Conservation (phyloP, 2,797 vertebrate species). For the Notamacropus eugenii region DNA sequence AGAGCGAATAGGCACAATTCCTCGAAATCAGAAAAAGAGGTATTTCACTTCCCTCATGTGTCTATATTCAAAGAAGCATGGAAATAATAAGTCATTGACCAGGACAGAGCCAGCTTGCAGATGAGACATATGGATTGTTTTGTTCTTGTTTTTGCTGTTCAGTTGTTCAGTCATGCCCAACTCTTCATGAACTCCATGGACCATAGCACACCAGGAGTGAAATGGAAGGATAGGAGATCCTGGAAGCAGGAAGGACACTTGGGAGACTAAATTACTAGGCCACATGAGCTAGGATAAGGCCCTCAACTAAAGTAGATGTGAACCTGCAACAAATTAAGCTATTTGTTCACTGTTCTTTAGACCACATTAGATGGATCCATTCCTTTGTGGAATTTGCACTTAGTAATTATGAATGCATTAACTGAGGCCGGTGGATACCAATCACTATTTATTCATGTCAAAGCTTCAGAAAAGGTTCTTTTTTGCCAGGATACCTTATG, state of each 20-base stretch:
- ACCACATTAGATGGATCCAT: conserved; percentile 5
- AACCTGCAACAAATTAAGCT: background rate
- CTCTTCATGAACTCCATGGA: background rate
- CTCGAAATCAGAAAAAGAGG: background rate
- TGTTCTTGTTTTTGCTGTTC: background rate
- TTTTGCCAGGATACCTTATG: conserved; percentile 45
- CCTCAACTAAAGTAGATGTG: background rate
- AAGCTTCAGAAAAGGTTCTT: conserved; percentile 26
- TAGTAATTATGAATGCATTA: background rate
- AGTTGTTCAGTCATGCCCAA: background rate
- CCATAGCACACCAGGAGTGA: background rate
- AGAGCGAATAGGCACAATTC: background rate
- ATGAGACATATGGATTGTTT: accelerated
- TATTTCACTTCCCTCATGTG: background rate
- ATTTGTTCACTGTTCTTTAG: conserved; percentile 29
- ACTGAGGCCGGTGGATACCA: background rate
- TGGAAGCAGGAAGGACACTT: background rate
- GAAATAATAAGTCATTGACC: background rate
- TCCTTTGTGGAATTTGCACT: conserved; percentile 39
- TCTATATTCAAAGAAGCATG: background rate
- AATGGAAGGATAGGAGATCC: background rate
- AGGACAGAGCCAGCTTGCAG: background rate
- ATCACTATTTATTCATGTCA: conserved; percentile 31
- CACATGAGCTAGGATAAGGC: background rate
- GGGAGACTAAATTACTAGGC: background rate